phyloP scores from a whole-genome alignment of 23 tunicate genomes.

The Trididemnum clinides region DNA sequence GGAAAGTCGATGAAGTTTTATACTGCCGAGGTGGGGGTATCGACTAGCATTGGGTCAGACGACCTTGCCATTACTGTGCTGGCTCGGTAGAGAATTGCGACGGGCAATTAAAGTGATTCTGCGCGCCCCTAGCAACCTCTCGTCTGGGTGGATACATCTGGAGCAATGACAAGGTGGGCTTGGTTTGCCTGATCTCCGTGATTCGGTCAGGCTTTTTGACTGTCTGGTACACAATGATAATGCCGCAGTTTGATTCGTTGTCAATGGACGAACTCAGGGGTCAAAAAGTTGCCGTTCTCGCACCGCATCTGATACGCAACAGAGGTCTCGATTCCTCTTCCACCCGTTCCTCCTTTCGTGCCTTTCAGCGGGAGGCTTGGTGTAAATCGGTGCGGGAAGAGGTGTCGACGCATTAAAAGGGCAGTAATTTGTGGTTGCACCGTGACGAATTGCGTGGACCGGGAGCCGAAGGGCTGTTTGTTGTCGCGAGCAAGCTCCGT shows the following conservation, averaged over 20 bases:
- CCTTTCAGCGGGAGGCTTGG: not conserved
- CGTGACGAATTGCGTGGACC: no score
- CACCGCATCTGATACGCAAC: not conserved
- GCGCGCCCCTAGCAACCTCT: not conserved
- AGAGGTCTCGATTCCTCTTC: not conserved
- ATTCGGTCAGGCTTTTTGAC: not conserved
- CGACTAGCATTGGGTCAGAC: not conserved
- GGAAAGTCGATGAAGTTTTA: not conserved
- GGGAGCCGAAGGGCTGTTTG: not conserved
- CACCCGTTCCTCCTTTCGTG: not conserved
- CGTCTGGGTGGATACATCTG: conserved; percentile 2
- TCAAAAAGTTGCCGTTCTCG: not conserved
- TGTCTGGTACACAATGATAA: not conserved
- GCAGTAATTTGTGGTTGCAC: not conserved
- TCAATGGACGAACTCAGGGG: not conserved
- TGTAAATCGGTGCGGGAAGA: not conserved
- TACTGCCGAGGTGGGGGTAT: not conserved
- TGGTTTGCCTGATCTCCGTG: not conserved
- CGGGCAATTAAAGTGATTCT: not conserved
- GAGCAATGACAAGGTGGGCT: not conserved
- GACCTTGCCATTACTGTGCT: not conserved
- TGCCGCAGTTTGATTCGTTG: not conserved
- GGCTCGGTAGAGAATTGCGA: conserved; percentile 13
- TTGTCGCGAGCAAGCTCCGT: not conserved
- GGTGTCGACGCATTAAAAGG: not conserved